These are phyloP conservation scores for Camptogramma bilineatum DNA, from an alignment of 2,888 invertebrate species.

Conservation along the genomic window DNA sequence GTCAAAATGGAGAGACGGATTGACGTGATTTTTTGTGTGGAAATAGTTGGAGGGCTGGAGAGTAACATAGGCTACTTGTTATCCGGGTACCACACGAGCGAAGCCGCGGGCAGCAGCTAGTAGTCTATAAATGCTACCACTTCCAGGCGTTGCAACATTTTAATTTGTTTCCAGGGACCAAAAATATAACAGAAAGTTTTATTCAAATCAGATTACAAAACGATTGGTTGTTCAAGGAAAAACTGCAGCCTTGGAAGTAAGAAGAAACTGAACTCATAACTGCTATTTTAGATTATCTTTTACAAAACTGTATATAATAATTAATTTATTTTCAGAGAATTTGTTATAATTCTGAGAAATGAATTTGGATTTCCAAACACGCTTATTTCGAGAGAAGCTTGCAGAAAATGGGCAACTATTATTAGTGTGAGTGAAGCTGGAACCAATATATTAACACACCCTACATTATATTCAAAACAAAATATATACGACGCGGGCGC, in stretches of 20 bases:
- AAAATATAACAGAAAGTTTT: slow-evolving; percentile 78
- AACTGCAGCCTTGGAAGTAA: slow-evolving; percentile 81
- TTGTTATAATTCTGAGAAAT: slow-evolving; percentile 67
- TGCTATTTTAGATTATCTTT: background rate
- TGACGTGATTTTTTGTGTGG: too few relatives aligned
- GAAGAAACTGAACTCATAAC: slow-evolving; percentile 39
- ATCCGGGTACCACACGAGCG: too few relatives aligned
- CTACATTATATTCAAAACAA: too few relatives aligned
- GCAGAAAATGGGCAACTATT: slow-evolving; percentile 74
- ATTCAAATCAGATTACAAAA: slow-evolving; percentile 79
- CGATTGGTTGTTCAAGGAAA: slow-evolving; percentile 77
- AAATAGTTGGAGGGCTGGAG: too few relatives aligned
- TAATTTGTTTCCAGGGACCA: slow-evolving; percentile 68
- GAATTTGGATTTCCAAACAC: slow-evolving; percentile 75
- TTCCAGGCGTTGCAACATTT: too few relatives aligned
- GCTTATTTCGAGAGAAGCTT: slow-evolving; percentile 66
- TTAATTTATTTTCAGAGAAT: slow-evolving; percentile 56
- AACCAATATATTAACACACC: background rate
- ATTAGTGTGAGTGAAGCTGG: slow-evolving; percentile 62
- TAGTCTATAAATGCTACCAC: too few relatives aligned
- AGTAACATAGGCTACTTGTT: too few relatives aligned
- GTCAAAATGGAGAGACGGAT: too few relatives aligned
- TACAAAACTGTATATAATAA: background rate
- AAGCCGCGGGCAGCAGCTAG: too few relatives aligned
- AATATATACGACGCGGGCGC: too few relatives aligned